These are phyloP conservation scores for Theristicus caerulescens DNA, from an alignment of 2,113 vertebrate species.

Conservation along the genomic window DNA sequence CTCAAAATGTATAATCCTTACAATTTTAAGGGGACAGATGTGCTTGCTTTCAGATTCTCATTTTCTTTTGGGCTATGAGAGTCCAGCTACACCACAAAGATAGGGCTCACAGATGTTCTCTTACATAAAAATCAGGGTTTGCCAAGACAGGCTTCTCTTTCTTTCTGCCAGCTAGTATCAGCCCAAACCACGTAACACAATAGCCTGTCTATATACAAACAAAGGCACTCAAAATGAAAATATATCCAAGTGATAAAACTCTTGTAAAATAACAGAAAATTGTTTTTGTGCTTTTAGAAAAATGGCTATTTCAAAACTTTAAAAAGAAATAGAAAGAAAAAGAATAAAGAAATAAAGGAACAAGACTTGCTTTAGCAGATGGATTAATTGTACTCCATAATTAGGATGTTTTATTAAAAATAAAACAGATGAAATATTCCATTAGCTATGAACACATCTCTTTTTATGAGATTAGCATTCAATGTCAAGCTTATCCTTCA, in stretches of 20 bases:
- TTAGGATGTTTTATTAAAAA: background rate
- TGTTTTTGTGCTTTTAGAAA: background rate
- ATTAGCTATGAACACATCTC: background rate
- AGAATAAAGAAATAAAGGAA: background rate
- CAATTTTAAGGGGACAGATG: background rate
- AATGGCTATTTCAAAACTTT: background rate
- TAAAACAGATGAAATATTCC: background rate
- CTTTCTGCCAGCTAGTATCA: slow-evolving; percentile 7
- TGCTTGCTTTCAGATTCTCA: background rate
- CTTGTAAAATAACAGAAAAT: background rate
- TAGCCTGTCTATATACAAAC: background rate
- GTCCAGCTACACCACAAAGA: background rate
- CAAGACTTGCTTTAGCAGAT: background rate
- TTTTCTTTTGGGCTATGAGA: background rate
- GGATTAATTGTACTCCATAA: background rate
- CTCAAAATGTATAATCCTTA: background rate
- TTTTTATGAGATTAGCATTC: background rate
- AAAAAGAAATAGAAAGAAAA: background rate
- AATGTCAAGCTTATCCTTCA: background rate
- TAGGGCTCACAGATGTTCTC: background rate
- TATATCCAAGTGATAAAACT: background rate
- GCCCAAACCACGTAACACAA: slow-evolving; percentile 13
- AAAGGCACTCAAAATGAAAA: slow-evolving; percentile 15
- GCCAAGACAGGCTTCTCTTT: background rate
- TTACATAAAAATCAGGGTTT: slow-evolving; percentile 2